Evolutionary conservation across 2,797 vertebrate genomes (phyloP).

Genomic region (Darevskia mixta): DNA sequence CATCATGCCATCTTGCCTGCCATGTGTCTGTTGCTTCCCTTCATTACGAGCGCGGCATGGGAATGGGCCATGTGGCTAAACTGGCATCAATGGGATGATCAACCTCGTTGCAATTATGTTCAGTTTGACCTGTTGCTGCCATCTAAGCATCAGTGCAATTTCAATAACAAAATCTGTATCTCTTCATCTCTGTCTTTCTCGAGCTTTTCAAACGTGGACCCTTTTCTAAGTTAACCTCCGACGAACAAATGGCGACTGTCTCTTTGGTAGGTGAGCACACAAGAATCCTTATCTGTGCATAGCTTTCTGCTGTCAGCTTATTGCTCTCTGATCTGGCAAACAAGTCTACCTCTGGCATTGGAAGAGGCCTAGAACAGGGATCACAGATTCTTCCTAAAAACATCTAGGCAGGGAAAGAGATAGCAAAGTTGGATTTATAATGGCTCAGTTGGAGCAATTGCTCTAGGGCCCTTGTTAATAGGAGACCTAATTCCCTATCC

Average conservation of each 20-base stretch:
- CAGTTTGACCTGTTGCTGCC: background rate
- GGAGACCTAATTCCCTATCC: too few species aligned
- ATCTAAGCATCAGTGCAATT: background rate
- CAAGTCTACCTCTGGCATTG: background rate
- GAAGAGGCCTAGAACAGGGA: background rate
- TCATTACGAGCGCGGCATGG: background rate
- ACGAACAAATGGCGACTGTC: too few species aligned
- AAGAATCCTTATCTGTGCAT: too few species aligned
- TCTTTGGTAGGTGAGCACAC: too few species aligned
- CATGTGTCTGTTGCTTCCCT: background rate
- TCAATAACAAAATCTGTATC: background rate
- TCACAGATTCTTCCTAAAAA: background rate
- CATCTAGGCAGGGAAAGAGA: background rate
- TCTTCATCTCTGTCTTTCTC: background rate
- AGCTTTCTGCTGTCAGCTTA: too few species aligned
- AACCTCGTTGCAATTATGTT: background rate
- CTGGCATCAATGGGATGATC: background rate
- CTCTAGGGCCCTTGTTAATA: too few species aligned
- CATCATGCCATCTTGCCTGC: background rate
- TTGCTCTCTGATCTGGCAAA: background rate
- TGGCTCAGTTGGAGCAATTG: too few species aligned
- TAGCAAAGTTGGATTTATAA: too few species aligned
- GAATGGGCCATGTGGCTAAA: background rate
- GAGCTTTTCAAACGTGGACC: background rate
- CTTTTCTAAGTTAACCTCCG: background rate